Percentiles rank a stretch among this genome's conserved stretches.
Evolutionary conservation across 2,113 vertebrate species (phyloP).

Genomic region (Zootoca vivipara): DNA sequence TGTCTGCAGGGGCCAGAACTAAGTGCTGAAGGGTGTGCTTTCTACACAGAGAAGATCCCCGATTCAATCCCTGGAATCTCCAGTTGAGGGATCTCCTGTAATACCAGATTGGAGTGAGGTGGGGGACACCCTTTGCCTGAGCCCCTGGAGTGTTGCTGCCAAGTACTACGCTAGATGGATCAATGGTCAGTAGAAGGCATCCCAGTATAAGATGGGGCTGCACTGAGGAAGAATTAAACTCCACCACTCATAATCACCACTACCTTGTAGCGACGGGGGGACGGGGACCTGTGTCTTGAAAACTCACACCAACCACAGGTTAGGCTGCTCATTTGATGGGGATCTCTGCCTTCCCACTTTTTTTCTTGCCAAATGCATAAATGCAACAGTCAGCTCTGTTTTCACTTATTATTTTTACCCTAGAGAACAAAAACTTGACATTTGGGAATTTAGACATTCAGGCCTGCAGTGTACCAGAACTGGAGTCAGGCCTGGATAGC

Average conservation of each 20-base stretch:
- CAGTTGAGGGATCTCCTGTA: background rate
- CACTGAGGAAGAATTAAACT: background rate
- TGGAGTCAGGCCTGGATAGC: background rate
- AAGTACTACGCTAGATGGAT: background rate
- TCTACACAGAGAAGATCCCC: background rate
- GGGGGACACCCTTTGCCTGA: background rate
- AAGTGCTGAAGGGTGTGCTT: background rate
- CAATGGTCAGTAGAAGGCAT: background rate
- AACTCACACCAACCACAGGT: background rate
- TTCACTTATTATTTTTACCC: background rate
- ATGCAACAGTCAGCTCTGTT: background rate
- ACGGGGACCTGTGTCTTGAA: accelerated
- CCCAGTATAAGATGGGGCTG: background rate
- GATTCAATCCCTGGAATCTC: background rate
- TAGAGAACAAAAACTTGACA: background rate
- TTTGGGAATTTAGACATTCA: background rate
- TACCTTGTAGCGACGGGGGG: too few relatives aligned
- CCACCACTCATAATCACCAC: background rate
- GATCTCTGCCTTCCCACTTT: background rate
- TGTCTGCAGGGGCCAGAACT: background rate
- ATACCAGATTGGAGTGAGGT: background rate
- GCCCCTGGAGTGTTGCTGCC: background rate
- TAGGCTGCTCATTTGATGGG: background rate
- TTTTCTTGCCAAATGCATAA: background rate
- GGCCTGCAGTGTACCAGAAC: background rate